Evolutionary conservation across 2,888 invertebrate species (phyloP), one percentile per base, ranked within the genome.

Genomic region (Nipponacmea schrenckii): DNA sequence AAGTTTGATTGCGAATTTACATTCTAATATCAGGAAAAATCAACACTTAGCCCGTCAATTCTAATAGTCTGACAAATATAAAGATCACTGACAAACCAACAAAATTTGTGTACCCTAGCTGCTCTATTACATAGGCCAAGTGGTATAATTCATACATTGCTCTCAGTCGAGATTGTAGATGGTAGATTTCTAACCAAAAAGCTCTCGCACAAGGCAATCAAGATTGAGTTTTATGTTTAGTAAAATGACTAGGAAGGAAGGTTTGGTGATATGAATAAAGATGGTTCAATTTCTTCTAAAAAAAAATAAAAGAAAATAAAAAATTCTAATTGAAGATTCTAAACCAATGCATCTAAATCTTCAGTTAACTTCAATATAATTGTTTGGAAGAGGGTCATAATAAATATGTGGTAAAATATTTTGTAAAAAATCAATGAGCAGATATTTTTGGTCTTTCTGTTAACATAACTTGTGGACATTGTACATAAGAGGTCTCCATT

Each of bases 11-110:
- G 24, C 56, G 24, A 56, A 56, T 56, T 56, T 69, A 45, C 62
- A 63, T 69, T 62, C 68, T 39, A 26, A 39, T 70, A 65, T 70
- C 66, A 64, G 39, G 56, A 64, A 50, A 56, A 70, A 64, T 66
- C 64, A 70, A 70, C 66, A 70, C 56, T 45, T 39, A 39, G 65
- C 56, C 46, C 64, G 65, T 70, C 70, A 65, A 27, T 65, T 64
- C 50, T 69, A 69, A 69, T 69, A 69, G 69, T 24, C 17, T 39
- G 50, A 70, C 66, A 70, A 70, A 70, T 66, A 70, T 66, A 70
- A n/a, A 44, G 24, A 44, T 45, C 66, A 44, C 24, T 14, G 24
- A 15, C 66, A 66, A 44, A 45, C 24, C 24, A 46, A 24, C 66
- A 56, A 56, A 39, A 20, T 10, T 56, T 56, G 56, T 56, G 56